Conservation (phyloP, 2,888 invertebrate genomes). For the Halocaridina rubra region DNA sequence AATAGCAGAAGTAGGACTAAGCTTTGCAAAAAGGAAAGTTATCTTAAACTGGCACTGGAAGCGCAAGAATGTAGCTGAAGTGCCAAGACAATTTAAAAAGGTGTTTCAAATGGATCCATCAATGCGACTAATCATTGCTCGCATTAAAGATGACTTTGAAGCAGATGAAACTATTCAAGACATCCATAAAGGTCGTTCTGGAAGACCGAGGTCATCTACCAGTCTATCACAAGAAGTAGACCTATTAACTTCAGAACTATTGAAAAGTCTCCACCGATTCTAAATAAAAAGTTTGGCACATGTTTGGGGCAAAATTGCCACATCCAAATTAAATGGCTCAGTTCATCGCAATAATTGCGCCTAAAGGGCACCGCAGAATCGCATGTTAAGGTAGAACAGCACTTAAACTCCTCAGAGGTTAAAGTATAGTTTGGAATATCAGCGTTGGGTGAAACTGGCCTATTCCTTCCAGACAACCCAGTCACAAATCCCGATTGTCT, state of each 20-base stretch:
- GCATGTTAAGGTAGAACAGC: constrained; percentile 61
- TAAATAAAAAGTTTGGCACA: background rate
- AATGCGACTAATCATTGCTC: constrained; percentile 2
- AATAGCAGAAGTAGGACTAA: background rate
- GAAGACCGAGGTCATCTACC: constrained; percentile 23
- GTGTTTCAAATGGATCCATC: background rate
- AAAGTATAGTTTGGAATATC: constrained; percentile 64
- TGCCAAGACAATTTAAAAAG: constrained; percentile 5
- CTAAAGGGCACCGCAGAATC: constrained; percentile 65
- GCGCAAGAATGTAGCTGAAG: background rate
- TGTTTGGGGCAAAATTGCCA: constrained; percentile 64
- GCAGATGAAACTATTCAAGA: background rate
- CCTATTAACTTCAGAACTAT: too few species aligned
- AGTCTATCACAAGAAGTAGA: constrained; percentile 14
- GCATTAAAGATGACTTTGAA: constrained; percentile 27
- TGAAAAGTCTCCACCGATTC: constrained; percentile 9
- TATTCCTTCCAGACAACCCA: background rate
- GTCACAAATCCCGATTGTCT: background rate
- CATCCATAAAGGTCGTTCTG: constrained; percentile 8
- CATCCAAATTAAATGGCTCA: constrained; percentile 65
- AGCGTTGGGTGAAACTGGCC: background rate
- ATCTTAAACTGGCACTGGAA: constrained; percentile 14
- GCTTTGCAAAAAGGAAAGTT: constrained; percentile 4
- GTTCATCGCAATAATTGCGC: constrained; percentile 65
- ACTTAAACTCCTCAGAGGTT: constrained; percentile 64